Evolutionary conservation across 2,113 vertebrate genomes (phyloP).

Genomic region (Lanius ludovicianus): DNA sequence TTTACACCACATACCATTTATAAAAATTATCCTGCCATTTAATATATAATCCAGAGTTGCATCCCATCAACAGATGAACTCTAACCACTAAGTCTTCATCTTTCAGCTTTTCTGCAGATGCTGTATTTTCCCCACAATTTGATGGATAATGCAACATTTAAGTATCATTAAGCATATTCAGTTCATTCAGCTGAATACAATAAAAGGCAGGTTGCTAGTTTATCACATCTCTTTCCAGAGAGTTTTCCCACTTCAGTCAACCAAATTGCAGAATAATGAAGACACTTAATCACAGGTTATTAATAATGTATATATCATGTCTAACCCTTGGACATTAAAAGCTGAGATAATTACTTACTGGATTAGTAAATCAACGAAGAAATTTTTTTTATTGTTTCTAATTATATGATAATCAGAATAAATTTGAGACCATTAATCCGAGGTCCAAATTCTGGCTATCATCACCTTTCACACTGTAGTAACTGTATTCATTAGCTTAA

Average conservation of each 20-base stretch:
- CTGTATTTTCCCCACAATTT: neutral
- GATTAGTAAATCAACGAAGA: neutral
- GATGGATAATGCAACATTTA: neutral
- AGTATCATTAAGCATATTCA: neutral
- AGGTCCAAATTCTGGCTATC: neutral
- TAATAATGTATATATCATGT: constrained; percentile 7
- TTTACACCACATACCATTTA: neutral
- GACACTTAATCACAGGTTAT: constrained; percentile 13
- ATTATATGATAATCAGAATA: neutral
- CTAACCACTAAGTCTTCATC: neutral
- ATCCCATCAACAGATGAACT: neutral
- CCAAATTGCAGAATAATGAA: neutral
- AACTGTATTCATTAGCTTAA: neutral
- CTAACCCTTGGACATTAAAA: neutral
- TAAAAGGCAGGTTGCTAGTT: neutral
- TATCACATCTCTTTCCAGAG: neutral
- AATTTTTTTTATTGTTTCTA: neutral
- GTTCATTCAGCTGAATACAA: neutral
- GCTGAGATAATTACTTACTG: constrained; percentile 3
- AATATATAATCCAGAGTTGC: neutral
- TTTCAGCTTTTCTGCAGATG: neutral
- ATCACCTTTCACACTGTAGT: neutral
- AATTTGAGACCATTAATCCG: neutral
- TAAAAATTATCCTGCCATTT: neutral
- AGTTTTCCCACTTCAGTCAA: constrained; percentile 3